Base-by-base conservation (phyloP, 2,888 invertebrate species). In the Schizaphis graminum region DNA sequence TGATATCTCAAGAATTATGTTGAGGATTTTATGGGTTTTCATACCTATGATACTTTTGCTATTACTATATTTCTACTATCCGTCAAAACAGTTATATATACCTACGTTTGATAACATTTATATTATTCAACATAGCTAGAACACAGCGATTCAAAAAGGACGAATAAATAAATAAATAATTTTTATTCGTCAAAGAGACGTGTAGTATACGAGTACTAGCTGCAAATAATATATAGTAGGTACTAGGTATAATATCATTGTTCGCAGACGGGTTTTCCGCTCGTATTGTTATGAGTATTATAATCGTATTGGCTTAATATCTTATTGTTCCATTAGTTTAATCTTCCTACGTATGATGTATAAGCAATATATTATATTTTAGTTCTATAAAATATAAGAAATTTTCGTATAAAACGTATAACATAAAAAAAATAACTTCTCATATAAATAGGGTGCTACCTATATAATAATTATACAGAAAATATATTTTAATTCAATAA, bases 121-220 rank as follows among this genome's bases (percentile, higher is more conserved):
- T 77, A 91, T 77, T 91, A 91, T 91, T 91, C 91, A 77, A 53
- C 53, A 16, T 24, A 41, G 44, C 44, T 47, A 47, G 28, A 77
- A 49, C 77, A 8, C 24, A 28, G 77, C 77, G 4, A 24, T 77
- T 91, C 91, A 77, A 91, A 91, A 35, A 90, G 47, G 24, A 90
- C 13, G 53, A 91, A 67, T 91, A 91, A 53, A 53, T 49, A 49
- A 91, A 91, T 91, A 91, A 91, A 91, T 91, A 84, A 91, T 91
- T 91, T 91, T 84, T 28, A 91, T 91, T 84, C 91, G 24, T 77
- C 77, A 49, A 67, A 49, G 56, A 41, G 35, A 47, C 41, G 35
- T n/a, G 77, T 28, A 28, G n/a, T 35, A 67, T 16, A 8, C 10
- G 2, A 11, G 3, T 61, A 61, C 67, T 35, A 35, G 35, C n/a